phyloP scores from a whole-genome alignment of 2,888 invertebrate species.

The Hypolimnas misippus region DNA sequence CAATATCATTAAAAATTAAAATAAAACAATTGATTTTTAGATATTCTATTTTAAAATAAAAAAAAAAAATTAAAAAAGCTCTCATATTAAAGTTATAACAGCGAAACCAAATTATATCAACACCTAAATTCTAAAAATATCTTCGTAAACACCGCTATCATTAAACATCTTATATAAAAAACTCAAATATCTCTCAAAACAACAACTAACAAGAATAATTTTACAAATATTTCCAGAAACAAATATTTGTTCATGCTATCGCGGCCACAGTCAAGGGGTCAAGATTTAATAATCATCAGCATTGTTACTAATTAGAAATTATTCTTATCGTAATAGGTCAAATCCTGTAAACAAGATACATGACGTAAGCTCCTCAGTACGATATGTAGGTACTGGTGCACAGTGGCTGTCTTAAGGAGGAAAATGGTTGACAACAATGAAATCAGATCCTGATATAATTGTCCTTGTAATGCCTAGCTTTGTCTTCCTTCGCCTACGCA shows the following conservation, averaged over 20 bases:
- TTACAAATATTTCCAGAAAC: constrained; percentile 2
- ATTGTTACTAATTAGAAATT: constrained; percentile 40
- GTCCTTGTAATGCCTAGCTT: constrained; percentile 20
- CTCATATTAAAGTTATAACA: too few species aligned
- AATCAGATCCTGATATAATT: constrained; percentile 26
- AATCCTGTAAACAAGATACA: constrained; percentile 23
- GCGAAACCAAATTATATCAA: too few species aligned
- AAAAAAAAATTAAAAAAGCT: too few species aligned
- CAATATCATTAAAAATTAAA: too few species aligned
- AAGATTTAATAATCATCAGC: constrained; percentile 18
- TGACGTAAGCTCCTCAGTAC: neutral
- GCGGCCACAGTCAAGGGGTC: neutral
- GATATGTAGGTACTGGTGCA: neutral
- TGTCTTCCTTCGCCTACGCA: constrained; percentile 12
- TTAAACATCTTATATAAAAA: too few species aligned
- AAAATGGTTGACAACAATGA: constrained; percentile 28
- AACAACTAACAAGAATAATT: neutral
- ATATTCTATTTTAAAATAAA: too few species aligned
- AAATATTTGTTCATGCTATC: neutral
- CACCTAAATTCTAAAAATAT: too few species aligned
- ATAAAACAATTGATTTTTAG: too few species aligned
- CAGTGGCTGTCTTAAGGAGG: constrained; percentile 12
- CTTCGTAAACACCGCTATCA: too few species aligned
- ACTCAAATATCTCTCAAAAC: neutral
- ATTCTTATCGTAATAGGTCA: constrained; percentile 24